Conservation (phyloP, 2,113 vertebrate genomes). For the Nothobranchius furzeri region DNA sequence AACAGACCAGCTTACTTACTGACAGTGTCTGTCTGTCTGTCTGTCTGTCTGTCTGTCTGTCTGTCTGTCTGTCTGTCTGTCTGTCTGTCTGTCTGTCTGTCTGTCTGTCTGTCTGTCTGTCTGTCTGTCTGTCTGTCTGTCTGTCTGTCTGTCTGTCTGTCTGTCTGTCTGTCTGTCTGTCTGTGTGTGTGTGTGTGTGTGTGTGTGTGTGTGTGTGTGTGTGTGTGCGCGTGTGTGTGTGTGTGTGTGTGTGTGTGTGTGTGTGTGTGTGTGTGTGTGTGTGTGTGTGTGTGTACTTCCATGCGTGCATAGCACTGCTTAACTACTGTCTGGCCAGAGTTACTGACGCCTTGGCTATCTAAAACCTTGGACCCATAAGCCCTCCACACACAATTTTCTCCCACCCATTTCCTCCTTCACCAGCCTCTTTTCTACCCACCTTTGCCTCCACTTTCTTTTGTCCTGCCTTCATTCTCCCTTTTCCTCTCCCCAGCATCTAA, state of each 20-base stretch:
- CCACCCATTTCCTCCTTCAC: conserved; percentile 40
- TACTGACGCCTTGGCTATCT: conserved; percentile 70
- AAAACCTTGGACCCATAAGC: conserved; percentile 36
- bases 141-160: too few species aligned
- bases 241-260: not conserved
- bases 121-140: too few species aligned
- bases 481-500: not conserved
- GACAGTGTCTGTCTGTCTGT: conserved; percentile 12
- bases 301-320: conserved; percentile 18
- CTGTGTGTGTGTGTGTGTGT: too few species aligned
- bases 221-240: too few species aligned
- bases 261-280: not conserved
- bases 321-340: conserved; percentile 54
- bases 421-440: conserved; percentile 11
- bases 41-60: too few species aligned
- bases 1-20: conserved; percentile 43
- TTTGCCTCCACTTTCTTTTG: conserved; percentile 12
- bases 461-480: conserved; percentile 5
- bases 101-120: too few species aligned
- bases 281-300: too few species aligned
- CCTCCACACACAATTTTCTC: conserved; percentile 16
- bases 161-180: too few species aligned
- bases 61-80: too few species aligned
- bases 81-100: too few species aligned
- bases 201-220: too few species aligned